Evolutionary conservation across 1,140 invertebrate species (phyloP).

Genomic region (Papilio machaon): DNA sequence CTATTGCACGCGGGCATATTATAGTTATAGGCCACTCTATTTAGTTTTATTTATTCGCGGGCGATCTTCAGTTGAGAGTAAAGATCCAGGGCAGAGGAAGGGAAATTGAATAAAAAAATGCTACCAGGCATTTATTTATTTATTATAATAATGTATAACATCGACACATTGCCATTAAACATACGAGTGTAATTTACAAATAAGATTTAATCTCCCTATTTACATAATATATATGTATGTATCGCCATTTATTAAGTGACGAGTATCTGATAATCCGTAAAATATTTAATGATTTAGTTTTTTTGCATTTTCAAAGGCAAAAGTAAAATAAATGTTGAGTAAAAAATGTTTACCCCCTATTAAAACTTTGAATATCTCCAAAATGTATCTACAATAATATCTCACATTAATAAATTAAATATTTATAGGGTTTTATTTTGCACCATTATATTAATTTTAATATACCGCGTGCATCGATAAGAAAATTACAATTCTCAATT

Average conservation of each 20-base stretch:
- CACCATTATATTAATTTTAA: conserved; percentile 11
- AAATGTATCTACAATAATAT: conserved; percentile 4
- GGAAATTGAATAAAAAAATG: neutral
- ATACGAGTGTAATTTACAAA: conserved; percentile 77
- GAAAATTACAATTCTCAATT: conserved; percentile 18
- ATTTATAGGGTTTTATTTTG: conserved; percentile 4
- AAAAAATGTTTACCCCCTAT: neutral
- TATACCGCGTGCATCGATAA: neutral
- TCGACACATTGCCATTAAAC: conserved; percentile 79
- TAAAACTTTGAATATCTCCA: conserved; percentile 9
- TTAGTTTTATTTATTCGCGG: too few species aligned
- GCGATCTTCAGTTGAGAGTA: too few species aligned
- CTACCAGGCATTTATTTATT: conserved; percentile 71
- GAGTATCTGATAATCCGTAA: conserved; percentile 44
- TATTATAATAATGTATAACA: conserved; percentile 80
- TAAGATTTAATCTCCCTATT: conserved; percentile 75
- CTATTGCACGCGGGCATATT: too few species aligned
- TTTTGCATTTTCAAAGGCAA: conserved; percentile 14
- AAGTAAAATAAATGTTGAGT: neutral
- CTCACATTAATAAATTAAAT: neutral
- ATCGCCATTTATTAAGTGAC: conserved; percentile 57
- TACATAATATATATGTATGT: conserved; percentile 63
- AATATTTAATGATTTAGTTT: conserved; percentile 48
- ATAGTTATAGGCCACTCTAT: too few species aligned
- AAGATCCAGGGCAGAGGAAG: neutral